These are phyloP conservation scores for Acanthaster planci DNA, from an alignment of 35 echinoderm and acorn worm genomes.

Conservation along the genomic window DNA sequence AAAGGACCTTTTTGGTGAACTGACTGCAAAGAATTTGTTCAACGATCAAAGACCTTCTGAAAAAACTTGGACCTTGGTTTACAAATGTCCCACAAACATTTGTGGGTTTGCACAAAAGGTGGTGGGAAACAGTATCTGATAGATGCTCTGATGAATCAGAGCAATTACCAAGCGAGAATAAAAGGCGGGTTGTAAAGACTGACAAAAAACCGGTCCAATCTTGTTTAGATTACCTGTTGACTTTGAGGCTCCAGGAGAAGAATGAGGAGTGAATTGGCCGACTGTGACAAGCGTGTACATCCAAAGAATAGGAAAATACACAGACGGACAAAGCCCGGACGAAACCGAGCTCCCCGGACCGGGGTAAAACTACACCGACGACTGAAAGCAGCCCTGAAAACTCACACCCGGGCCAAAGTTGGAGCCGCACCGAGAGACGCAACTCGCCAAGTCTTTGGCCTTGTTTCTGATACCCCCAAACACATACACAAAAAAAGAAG, in stretches of 20 bases:
- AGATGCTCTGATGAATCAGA: background rate
- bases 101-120: background rate
- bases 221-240: slow-evolving; percentile 32
- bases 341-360: background rate
- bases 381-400: slow-evolving; percentile 23
- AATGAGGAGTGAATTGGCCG: background rate
- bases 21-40: too few species aligned
- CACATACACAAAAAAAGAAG: too few species aligned
- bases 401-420: background rate
- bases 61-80: background rate
- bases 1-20: too few species aligned
- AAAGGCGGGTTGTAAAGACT: background rate
- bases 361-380: slow-evolving; percentile 9
- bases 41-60: too few species aligned
- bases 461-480: slow-evolving; percentile 21
- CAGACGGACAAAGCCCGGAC: slow-evolving; percentile 1
- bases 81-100: background rate
- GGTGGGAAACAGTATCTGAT: slow-evolving; percentile 1
- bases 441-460: slow-evolving; percentile 6
- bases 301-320: background rate
- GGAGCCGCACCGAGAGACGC: too few species aligned
- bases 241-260: background rate
- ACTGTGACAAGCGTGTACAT: slow-evolving; percentile 1
- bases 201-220: background rate
- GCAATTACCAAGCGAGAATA: background rate